Conservation (phyloP, 2,113 vertebrate genomes). For the Tachysurus vachellii region DNA sequence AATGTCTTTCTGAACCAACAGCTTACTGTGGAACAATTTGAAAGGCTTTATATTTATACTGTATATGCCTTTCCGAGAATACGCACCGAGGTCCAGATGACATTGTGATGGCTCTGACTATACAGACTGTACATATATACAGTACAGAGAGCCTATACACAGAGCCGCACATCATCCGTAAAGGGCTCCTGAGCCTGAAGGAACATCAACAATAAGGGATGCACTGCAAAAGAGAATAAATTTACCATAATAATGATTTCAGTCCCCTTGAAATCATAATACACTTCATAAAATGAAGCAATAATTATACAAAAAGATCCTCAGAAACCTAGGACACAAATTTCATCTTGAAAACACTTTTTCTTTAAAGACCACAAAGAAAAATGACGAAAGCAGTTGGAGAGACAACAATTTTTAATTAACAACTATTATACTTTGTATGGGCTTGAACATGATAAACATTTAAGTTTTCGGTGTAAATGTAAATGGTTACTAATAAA, state of each 20-base stretch:
- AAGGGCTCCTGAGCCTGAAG: neutral
- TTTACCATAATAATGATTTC: neutral
- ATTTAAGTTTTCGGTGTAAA: neutral
- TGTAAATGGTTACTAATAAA: neutral
- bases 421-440: neutral
- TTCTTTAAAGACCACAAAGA: neutral
- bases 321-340: neutral
- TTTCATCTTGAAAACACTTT: neutral
- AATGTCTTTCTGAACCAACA: constrained; percentile 61
- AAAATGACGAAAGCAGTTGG: neutral
- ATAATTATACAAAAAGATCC: neutral
- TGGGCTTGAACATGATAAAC: neutral
- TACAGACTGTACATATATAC: neutral
- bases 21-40: constrained; percentile 14
- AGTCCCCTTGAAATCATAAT: neutral
- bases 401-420: neutral
- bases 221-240: neutral
- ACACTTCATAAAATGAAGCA: neutral
- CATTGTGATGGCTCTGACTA: neutral
- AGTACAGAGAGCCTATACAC: too few relatives aligned
- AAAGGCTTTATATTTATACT: neutral
- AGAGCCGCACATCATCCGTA: neutral
- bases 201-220: neutral
- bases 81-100: neutral
- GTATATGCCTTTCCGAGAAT: neutral